These are phyloP conservation scores for Alfaro cultratus DNA, from an alignment of 2,797 vertebrate species.

Conservation along the genomic window DNA sequence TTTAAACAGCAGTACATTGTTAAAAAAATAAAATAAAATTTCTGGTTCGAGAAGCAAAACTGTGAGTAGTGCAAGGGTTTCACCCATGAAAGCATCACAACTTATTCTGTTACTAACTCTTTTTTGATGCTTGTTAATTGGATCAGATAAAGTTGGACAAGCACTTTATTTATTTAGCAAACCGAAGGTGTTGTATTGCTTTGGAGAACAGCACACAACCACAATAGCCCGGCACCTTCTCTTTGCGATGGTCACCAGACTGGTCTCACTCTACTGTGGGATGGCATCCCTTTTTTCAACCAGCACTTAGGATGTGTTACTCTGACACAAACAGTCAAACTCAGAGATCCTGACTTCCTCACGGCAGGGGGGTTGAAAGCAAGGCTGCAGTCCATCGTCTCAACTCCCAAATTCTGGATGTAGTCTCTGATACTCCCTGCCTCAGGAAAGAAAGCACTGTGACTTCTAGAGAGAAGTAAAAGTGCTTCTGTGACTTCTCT, in stretches of 20 bases:
- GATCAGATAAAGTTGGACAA: not conserved
- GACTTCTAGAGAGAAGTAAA: not conserved
- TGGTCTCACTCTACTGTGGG: not conserved
- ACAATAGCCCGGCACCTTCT: not conserved
- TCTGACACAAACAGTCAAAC: not conserved
- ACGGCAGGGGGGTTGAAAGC: not conserved
- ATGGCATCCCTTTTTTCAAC: not conserved
- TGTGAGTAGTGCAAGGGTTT: not conserved
- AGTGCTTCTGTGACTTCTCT: too few species aligned
- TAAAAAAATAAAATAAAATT: not conserved
- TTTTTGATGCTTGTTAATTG: not conserved
- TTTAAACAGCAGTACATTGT: not conserved
- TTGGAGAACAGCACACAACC: not conserved
- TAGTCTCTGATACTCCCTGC: not conserved
- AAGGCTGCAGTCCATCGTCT: not conserved
- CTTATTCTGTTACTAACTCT: not conserved
- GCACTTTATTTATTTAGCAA: not conserved
- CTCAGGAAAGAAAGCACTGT: not conserved
- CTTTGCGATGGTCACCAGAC: not conserved
- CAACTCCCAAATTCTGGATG: not conserved
- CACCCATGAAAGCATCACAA: not conserved
- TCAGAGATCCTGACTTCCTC: not conserved
- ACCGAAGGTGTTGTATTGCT: not conserved
- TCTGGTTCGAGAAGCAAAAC: not conserved
- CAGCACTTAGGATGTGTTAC: not conserved